Evolutionary conservation across 1,140 invertebrate species (phyloP).

Genomic region (Ceratosolen solmsi): DNA sequence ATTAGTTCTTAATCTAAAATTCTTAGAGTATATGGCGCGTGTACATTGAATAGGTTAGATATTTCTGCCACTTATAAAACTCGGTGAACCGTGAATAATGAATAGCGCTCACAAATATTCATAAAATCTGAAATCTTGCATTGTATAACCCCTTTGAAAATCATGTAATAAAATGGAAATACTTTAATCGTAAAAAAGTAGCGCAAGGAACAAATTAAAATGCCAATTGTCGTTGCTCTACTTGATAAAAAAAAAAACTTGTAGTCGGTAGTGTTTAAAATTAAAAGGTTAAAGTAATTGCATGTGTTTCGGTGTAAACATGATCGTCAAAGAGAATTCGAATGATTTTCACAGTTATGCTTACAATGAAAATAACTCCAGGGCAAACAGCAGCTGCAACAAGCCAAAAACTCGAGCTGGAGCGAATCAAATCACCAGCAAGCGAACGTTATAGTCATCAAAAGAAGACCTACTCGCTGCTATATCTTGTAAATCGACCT

Average conservation of each 20-base stretch:
- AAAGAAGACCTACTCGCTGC: not conserved
- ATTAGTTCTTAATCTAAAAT: no score
- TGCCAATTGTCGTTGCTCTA: not conserved
- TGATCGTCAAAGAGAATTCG: not conserved
- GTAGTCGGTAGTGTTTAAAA: not conserved
- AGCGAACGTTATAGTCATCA: not conserved
- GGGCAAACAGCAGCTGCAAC: not conserved
- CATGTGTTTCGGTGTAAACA: not conserved
- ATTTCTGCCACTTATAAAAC: no score
- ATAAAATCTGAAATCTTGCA: not conserved
- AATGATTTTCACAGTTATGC: not conserved
- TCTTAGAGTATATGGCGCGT: no score
- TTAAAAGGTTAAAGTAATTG: not conserved
- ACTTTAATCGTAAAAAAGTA: not conserved
- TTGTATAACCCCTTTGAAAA: no score
- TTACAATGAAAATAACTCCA: not conserved
- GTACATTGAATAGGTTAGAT: no score
- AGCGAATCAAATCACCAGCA: not conserved
- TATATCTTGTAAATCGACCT: not conserved
- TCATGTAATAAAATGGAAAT: conserved; percentile 2
- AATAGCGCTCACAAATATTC: no score
- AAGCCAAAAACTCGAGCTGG: not conserved
- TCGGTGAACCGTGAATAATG: no score
- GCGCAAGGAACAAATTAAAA: not conserved
- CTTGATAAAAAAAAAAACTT: conserved; percentile 3